Percentiles rank a stretch among this genome's conserved stretches.
Evolutionary conservation across 2,888 invertebrate genomes (phyloP).

Genomic region (Leptura quadrifasciata): DNA sequence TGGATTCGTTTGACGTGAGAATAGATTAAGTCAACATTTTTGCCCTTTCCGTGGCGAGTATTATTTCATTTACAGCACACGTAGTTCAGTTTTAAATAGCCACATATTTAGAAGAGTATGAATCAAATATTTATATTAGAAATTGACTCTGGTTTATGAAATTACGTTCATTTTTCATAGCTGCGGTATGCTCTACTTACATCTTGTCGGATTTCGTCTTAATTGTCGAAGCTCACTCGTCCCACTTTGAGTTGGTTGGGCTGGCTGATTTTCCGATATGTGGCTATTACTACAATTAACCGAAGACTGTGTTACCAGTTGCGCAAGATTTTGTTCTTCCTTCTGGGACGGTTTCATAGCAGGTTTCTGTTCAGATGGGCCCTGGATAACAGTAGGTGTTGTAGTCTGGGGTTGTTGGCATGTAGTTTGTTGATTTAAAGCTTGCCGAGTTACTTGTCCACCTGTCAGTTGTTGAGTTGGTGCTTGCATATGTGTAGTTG

Average conservation of each 20-base stretch:
- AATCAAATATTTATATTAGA: no score
- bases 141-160: no score
- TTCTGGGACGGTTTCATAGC: not conserved
- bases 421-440: conserved; percentile 15
- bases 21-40: no score
- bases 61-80: no score
- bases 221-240: conserved; percentile 67
- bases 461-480: conserved; percentile 12
- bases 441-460: conserved; percentile 16
- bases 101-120: no score
- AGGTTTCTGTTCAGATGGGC: conserved; percentile 33
- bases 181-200: conserved; percentile 55
- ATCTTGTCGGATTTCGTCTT: conserved; percentile 61
- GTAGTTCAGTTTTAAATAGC: no score
- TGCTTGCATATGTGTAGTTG: conserved; percentile 14
- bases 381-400: conserved; percentile 63
- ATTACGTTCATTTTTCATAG: no score
- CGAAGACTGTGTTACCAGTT: conserved; percentile 22
- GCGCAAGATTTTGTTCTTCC: conserved; percentile 17
- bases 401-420: conserved; percentile 50
- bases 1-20: no score
- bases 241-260: conserved; percentile 51
- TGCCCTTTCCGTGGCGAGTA: no score
- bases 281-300: conserved; percentile 61
- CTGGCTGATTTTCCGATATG: conserved; percentile 57